Evolutionary conservation across 53 echinoderm and acorn worm genomes (phyloP).

Genomic region (Stichopus horrens): DNA sequence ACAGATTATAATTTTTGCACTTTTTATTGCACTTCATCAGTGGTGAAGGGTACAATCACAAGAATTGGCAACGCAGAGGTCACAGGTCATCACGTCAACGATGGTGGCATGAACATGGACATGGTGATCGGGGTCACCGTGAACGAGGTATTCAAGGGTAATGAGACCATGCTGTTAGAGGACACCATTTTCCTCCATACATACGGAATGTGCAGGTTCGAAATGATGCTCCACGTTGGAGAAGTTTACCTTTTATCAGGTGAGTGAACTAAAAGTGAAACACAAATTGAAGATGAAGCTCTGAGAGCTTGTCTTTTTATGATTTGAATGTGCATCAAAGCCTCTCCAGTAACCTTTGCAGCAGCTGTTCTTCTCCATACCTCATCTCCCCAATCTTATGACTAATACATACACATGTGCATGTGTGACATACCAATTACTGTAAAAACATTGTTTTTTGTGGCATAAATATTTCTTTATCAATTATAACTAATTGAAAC

Average conservation of each 20-base stretch:
- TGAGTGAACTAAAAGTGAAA: not conserved
- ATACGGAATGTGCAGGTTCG: constrained; percentile 34
- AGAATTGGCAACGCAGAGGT: constrained; percentile 13
- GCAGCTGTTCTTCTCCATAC: no score
- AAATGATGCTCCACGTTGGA: constrained; percentile 13
- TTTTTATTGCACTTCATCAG: not conserved
- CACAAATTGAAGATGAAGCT: no score
- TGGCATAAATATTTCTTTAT: no score
- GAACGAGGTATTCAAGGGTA: constrained; percentile 28
- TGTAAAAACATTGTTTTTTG: no score
- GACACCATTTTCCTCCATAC: constrained; percentile 12
- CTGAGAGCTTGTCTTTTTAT: no score
- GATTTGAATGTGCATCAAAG: no score
- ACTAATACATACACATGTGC: no score
- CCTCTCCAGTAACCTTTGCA: no score
- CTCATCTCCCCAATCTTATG: not conserved
- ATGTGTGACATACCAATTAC: no score
- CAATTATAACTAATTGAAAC: no score
- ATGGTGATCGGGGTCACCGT: constrained; percentile 24
- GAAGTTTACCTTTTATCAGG: constrained; percentile 31
- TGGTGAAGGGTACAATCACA: constrained; percentile 27
- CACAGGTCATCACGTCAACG: constrained; percentile 10
- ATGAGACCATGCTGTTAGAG: not conserved
- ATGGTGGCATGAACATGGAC: constrained; percentile 24
- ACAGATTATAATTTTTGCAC: no score